phyloP scores from a whole-genome alignment of 2,113 vertebrate species.

The Chaenogobius annularis region DNA sequence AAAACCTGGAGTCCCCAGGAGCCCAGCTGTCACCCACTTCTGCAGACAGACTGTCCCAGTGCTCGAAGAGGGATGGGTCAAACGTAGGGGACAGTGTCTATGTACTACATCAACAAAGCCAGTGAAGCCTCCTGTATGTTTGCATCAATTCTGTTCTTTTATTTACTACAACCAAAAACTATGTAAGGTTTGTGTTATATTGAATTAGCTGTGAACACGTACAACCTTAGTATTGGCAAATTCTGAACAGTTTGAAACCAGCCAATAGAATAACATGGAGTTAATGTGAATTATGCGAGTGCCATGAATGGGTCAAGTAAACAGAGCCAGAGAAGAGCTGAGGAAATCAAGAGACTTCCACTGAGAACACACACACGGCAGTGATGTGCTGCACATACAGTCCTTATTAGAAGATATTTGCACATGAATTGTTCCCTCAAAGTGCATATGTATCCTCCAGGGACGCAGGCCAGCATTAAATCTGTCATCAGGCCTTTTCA shows the following conservation, averaged over 20 bases:
- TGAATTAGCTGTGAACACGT: neutral
- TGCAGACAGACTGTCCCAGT: neutral
- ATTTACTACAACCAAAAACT: neutral
- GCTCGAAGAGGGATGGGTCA: neutral
- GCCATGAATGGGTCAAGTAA: slow-evolving; percentile 41
- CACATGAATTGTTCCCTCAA: slow-evolving; percentile 72
- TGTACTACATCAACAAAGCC: neutral
- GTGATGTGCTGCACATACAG: slow-evolving; percentile 39
- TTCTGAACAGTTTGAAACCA: no score
- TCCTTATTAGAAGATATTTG: slow-evolving; percentile 71
- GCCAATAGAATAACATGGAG: slow-evolving; percentile 40
- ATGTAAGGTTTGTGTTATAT: neutral
- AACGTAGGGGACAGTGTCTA: neutral
- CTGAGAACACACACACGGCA: slow-evolving; percentile 17
- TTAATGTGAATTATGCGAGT: slow-evolving; percentile 46
- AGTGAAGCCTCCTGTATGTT: neutral
- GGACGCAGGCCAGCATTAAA: slow-evolving; percentile 58
- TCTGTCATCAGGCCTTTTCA: slow-evolving; percentile 67
- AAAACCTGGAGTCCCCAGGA: neutral
- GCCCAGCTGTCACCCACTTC: neutral
- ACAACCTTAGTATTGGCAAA: slow-evolving; percentile 48
- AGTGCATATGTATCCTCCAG: slow-evolving; percentile 54
- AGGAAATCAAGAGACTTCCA: slow-evolving; percentile 14
- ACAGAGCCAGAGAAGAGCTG: slow-evolving; percentile 22
- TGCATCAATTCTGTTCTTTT: neutral